These are phyloP conservation scores for Listronotus bonariensis DNA, from an alignment of 1,140 invertebrate species.

Conservation along the genomic window DNA sequence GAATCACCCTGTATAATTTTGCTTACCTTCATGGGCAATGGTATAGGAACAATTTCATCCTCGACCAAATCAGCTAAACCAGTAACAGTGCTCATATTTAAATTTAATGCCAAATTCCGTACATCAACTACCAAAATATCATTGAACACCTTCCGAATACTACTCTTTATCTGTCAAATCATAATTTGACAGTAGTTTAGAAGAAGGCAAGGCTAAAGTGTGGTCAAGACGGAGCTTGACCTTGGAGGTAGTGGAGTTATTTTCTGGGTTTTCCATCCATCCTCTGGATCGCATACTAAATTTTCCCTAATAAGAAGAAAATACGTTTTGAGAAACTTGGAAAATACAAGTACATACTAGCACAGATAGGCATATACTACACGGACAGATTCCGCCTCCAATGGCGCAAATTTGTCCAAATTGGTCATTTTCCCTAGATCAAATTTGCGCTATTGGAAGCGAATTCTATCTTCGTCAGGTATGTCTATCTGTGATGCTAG, in stretches of 20 bases:
- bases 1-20: neutral
- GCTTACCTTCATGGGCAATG: slow-evolving; percentile 77
- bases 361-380: too few relatives aligned
- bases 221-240: slow-evolving; percentile 66
- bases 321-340: neutral
- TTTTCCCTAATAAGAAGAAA: slow-evolving; percentile 62
- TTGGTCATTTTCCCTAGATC: too few relatives aligned
- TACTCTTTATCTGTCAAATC: slow-evolving; percentile 56
- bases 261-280: slow-evolving; percentile 66
- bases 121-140: slow-evolving; percentile 66
- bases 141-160: slow-evolving; percentile 54
- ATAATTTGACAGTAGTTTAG: slow-evolving; percentile 38
- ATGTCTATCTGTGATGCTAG: too few relatives aligned
- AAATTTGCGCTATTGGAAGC: too few relatives aligned
- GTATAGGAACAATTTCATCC: slow-evolving; percentile 79
- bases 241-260: slow-evolving; percentile 44
- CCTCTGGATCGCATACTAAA: slow-evolving; percentile 72
- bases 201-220: slow-evolving; percentile 51
- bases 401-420: too few relatives aligned
- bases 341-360: neutral
- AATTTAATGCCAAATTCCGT: slow-evolving; percentile 67
- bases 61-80: slow-evolving; percentile 81
- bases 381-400: too few relatives aligned
- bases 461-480: too few relatives aligned
- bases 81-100: slow-evolving; percentile 81